Evolutionary conservation across 2,113 vertebrate genomes (phyloP).

Genomic region (Felis chaus): DNA sequence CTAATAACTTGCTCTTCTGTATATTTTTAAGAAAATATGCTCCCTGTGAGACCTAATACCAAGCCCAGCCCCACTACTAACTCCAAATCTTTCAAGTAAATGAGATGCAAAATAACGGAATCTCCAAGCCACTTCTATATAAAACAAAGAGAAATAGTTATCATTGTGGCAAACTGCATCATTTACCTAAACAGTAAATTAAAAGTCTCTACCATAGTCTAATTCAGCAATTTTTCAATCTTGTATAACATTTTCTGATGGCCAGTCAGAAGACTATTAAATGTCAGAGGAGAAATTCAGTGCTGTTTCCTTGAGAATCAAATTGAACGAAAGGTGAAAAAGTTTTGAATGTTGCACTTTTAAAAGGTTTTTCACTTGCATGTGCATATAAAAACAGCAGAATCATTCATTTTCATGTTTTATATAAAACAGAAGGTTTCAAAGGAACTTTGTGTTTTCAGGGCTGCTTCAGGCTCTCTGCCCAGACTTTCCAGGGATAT

Average conservation of each 20-base stretch:
- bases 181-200: neutral
- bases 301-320: slow-evolving; percentile 9
- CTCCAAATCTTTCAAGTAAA: neutral
- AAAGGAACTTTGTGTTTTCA: slow-evolving; percentile 77
- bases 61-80: neutral
- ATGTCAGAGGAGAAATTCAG: neutral
- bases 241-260: no score
- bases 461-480: slow-evolving; percentile 75
- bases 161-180: neutral
- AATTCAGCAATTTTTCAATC: neutral
- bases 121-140: neutral
- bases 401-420: slow-evolving; percentile 76
- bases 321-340: slow-evolving; percentile 72
- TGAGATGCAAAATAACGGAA: neutral
- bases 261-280: neutral
- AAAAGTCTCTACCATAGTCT: neutral
- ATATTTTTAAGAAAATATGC: neutral
- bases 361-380: slow-evolving; percentile 60
- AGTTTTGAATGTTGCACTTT: slow-evolving; percentile 63
- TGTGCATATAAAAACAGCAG: slow-evolving; percentile 74
- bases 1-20: neutral
- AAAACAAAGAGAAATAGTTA: neutral
- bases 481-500: slow-evolving; percentile 59
- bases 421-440: slow-evolving; percentile 75
- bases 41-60: neutral